Evolutionary conservation across 2,113 vertebrate genomes (phyloP).

Genomic region (Romanogobio albipinnatus): DNA sequence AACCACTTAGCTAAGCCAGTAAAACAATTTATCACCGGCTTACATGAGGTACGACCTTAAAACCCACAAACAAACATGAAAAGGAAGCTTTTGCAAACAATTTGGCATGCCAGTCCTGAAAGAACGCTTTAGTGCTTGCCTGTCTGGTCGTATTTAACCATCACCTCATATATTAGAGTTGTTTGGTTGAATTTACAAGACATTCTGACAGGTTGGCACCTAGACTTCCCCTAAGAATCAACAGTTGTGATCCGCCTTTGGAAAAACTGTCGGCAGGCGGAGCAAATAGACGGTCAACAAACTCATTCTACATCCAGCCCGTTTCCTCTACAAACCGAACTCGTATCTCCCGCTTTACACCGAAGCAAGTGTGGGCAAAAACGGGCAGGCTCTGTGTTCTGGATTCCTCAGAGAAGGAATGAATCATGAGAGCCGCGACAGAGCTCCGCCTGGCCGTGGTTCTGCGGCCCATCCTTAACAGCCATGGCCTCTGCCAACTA

Average conservation of each 20-base stretch:
- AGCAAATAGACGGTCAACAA: not conserved
- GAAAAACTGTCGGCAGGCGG: not conserved
- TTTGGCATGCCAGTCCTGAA: not conserved
- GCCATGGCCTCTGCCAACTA: not conserved
- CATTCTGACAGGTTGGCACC: slow-evolving; percentile 31
- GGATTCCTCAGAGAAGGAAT: slow-evolving; percentile 39
- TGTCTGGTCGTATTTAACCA: not conserved
- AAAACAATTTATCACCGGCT: slow-evolving; percentile 10
- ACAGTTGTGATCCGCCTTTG: not conserved
- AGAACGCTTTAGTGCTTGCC: slow-evolving; percentile 7
- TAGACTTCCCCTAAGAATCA: slow-evolving; percentile 17
- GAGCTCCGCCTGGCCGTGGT: slow-evolving; percentile 25
- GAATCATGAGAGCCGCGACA: slow-evolving; percentile 17
- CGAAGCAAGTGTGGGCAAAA: slow-evolving; percentile 31
- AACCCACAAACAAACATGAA: slow-evolving; percentile 38
- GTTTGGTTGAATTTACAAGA: slow-evolving; percentile 30
- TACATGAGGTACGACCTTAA: not conserved
- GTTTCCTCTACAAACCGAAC: slow-evolving; percentile 22
- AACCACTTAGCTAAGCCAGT: slow-evolving; percentile 28
- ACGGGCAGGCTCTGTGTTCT: not conserved
- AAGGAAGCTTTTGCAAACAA: not conserved
- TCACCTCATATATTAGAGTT: slow-evolving; percentile 30
- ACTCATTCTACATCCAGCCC: not conserved
- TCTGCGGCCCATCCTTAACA: not conserved
- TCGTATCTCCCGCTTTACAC: not conserved